Evolutionary conservation across 2,797 vertebrate species (phyloP).

Genomic region (Sciurus carolinensis): DNA sequence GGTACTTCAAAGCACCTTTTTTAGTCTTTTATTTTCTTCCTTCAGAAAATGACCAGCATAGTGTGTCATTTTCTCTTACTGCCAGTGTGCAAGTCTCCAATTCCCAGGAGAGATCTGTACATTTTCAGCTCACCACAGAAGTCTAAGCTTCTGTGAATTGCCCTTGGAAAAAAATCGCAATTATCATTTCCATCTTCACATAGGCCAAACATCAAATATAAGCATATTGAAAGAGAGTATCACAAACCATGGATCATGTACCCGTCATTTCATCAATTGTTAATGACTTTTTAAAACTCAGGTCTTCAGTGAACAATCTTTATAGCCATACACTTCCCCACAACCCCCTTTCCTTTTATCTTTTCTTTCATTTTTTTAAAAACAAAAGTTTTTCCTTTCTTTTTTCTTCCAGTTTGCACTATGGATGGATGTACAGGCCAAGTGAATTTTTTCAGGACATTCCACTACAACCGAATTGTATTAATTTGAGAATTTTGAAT

Average conservation of each 20-base stretch:
- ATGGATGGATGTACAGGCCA: background rate
- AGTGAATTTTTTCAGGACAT: conserved; percentile 1
- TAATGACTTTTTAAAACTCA: conserved; percentile 21
- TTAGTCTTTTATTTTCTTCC: conserved; percentile 72
- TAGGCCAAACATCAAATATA: background rate
- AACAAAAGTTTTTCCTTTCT: background rate
- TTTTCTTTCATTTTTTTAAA: too few relatives aligned
- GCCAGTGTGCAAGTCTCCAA: background rate
- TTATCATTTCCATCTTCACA: background rate
- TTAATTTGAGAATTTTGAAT: background rate
- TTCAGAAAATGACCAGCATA: conserved; percentile 66
- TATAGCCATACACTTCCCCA: background rate
- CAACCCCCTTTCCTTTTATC: background rate
- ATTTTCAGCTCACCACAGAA: background rate
- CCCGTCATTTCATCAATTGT: conserved; percentile 4
- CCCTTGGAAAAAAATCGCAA: background rate
- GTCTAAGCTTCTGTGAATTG: background rate
- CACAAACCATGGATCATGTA: background rate
- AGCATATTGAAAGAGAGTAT: background rate
- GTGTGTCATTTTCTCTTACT: conserved; percentile 71
- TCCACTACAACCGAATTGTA: background rate
- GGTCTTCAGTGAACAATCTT: background rate
- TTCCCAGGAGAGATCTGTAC: conserved; percentile 9
- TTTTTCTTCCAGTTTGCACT: background rate
- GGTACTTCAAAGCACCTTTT: conserved; percentile 80